Base-by-base conservation (phyloP, 2,113 vertebrate genomes). In the Camelus dromedarius region DNA sequence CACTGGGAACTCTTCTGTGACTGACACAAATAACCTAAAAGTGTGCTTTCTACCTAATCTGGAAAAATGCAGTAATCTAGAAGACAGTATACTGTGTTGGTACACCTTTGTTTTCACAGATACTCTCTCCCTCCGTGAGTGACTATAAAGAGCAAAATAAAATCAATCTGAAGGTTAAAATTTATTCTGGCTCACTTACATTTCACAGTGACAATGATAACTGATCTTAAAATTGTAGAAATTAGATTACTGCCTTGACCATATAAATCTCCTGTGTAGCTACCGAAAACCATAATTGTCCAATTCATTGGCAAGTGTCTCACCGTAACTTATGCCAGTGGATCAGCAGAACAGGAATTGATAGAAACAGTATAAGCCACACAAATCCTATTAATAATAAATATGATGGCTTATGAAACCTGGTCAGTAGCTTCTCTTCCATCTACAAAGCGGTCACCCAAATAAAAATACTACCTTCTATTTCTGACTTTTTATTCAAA, bases 171-270 rank as follows among this genome's bases (percentile, higher is more conserved):
- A 96, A 91, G 69, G 30, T 64, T 58, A 70, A 67, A 86, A 83
- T 56, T 73, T 94, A 96, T 83, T 93, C 69, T 85, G 62, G 24
- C 73, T 90, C 52, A 76, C 75, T 94, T 88, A 86, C 50, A 77
- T 90, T 96, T 96, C 80, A 86, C 11, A 89, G 50, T 91, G 77
- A 50, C 50, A 81, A 80, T 91, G 48, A 38, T 86, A 80, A 81
- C 12, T 67, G 86, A 93, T 86, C 52, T 96, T 87, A 95, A 96
- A 96, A 95, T 81, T 91, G 18, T 50, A 89, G 32, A 97, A 97
- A 96, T 79, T 82, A 95, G 96, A 94, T 79, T 93, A 96, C 19
- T 77, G 69, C 35, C 64, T 94, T 38, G 66, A 82, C 22, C 64
- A 80, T 67, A 91, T 82, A 83, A 91, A 92, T 92, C 26, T 87